A percentile compares a stretch with the other conserved stretches of the same genome.
Conservation (phyloP, 2,888 invertebrate species). For the Lepeophtheirus nordmannii region DNA sequence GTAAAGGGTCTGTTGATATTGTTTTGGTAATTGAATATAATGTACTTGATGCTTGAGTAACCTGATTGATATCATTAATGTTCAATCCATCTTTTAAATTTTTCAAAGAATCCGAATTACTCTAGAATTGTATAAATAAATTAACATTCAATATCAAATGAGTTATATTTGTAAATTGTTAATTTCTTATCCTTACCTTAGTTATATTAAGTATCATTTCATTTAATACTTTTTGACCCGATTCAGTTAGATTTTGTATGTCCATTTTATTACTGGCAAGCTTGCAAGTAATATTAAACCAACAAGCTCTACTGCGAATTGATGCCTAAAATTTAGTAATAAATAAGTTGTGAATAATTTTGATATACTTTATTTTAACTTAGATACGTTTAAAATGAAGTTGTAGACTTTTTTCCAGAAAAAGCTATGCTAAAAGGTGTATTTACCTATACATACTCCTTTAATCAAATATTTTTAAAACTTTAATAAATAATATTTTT, state of each 20-base stretch:
- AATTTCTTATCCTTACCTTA: neutral
- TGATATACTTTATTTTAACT: too few species aligned
- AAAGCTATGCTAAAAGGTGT: too few species aligned
- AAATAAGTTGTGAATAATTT: neutral
- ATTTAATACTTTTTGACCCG: neutral
- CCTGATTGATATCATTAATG: neutral
- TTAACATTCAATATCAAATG: neutral
- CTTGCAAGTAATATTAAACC: slow-evolving; percentile 13
- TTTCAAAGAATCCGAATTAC: slow-evolving; percentile 11
- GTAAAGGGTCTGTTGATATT: neutral
- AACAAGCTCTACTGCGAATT: slow-evolving; percentile 15
- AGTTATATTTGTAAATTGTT: too few species aligned
- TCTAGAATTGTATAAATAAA: neutral
- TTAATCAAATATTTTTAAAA: too few species aligned
- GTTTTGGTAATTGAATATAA: slow-evolving; percentile 19
- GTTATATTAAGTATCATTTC: neutral
- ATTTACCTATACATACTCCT: too few species aligned
- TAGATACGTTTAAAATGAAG: too few species aligned
- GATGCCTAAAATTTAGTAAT: neutral
- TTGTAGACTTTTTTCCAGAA: too few species aligned
- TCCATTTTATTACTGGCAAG: neutral
- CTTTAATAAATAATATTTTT: too few species aligned
- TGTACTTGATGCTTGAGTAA: slow-evolving; percentile 18
- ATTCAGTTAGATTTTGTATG: neutral
- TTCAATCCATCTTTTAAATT: slow-evolving; percentile 4